Evolutionary conservation across 2,888 invertebrate species (phyloP), one percentile per base, ranked within the genome.

Genomic region (Harpalus rubripes): DNA sequence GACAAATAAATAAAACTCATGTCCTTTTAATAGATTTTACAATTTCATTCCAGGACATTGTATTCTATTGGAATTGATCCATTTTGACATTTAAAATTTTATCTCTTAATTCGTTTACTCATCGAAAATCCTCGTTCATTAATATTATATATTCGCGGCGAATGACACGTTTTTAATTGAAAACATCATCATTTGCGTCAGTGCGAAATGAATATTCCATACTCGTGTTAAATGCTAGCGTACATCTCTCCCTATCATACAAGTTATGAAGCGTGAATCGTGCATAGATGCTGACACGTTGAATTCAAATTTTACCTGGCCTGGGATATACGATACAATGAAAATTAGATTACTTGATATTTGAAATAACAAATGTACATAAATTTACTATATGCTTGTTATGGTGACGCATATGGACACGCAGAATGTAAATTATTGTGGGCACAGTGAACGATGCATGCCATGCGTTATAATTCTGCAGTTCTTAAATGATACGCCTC

Each of bases 161-260:
- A 7, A 18, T 81, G 81, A 65, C 63, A 81, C 44, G 81, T 81
- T 81, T 81, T 81, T 61, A 81, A 81, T 81, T 81, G 81, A 26
- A 26, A 65, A 26, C 61, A 63, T 81, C 18, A 81, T 81, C 61
- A 65, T 65, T 61, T 63, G 81, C 65, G 81, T 81, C 81, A n/a
- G 52, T n/a, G 16, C 32, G 41, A 41, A 39, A 63, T 65, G 81
- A 44, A 81, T 81, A 61, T 81, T 81, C 39, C 65, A 81, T 41
- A 63, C 58, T 59, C 39, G 58, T 58, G 78, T 32, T 78, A 26
- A 58, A 58, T 78, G 78, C 26, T 76, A 76, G 22, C 76, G 76
- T 52, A 56, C 41, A 41, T n/a, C 16, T 39, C 65, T 81, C 61
- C 44, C 44, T 52, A 10, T 52, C 44, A 52, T 12, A 12, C 4